Conservation (phyloP, 2,797 vertebrate species). For the Pitangus sulphuratus region DNA sequence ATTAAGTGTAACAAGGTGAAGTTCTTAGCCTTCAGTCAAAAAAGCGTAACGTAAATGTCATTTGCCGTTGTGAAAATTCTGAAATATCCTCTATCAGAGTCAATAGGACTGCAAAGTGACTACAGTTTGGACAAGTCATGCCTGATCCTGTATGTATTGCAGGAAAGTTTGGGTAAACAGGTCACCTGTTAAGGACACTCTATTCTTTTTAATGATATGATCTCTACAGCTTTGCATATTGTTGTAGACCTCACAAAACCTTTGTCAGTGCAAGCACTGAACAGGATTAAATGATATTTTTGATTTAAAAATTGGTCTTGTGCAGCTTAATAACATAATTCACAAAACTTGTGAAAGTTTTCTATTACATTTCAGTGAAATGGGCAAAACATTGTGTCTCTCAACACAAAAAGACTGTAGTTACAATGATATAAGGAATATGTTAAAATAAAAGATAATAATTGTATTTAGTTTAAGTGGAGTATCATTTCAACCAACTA, state of each 20-base stretch:
- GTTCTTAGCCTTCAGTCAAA: neutral
- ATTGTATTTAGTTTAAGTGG: neutral
- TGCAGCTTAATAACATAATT: neutral
- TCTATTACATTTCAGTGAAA: neutral
- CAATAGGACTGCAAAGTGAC: neutral
- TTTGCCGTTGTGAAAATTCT: neutral
- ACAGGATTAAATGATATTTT: neutral
- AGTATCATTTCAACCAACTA: neutral
- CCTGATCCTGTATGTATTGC: rapidly evolving
- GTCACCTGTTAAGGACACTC: neutral
- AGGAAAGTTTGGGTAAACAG: neutral
- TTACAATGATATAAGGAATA: neutral
- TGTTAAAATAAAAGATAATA: neutral
- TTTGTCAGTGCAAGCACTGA: neutral
- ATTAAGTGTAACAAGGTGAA: neutral
- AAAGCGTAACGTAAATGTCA: rapidly evolving
- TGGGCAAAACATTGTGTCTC: neutral
- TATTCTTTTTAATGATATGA: neutral
- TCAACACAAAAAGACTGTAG: neutral
- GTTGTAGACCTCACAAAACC: neutral
- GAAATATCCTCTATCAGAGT: neutral
- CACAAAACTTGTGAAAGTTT: neutral
- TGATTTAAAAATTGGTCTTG: neutral
- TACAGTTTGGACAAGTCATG: neutral
- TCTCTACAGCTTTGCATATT: neutral